These are phyloP conservation scores for Erythrolamprus reginae DNA, from an alignment of 2,113 vertebrate species.

Conservation along the genomic window DNA sequence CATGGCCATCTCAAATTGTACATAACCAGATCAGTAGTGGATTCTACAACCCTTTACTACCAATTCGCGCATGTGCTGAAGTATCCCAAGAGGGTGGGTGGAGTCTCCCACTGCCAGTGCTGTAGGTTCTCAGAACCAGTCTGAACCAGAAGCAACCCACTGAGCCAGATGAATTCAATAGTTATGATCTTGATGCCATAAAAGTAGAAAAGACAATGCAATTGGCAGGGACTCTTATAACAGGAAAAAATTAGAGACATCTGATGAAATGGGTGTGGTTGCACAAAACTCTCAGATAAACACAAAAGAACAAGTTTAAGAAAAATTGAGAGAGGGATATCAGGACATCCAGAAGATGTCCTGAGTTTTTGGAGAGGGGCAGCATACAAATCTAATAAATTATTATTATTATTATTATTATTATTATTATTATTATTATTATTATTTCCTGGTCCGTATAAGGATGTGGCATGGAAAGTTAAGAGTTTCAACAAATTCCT, in stretches of 20 bases:
- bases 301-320: background rate
- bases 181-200: background rate
- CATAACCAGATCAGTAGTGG: background rate
- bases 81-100: no score
- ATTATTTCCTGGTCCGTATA: background rate
- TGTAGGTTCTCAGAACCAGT: no score
- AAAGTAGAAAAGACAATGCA: background rate
- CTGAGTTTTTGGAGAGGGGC: no score
- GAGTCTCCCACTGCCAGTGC: no score
- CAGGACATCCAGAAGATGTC: background rate
- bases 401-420: no score
- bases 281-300: background rate
- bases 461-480: background rate
- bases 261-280: background rate
- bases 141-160: no score
- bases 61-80: no score
- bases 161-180: background rate
- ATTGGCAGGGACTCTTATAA: background rate
- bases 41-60: no score
- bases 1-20: background rate
- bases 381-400: no score
- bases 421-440: no score
- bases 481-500: background rate
- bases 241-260: background rate
- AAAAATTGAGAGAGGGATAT: background rate